These are phyloP conservation scores for Rotaria sp. DNA, from an alignment of 2,888 invertebrate genomes.

Conservation along the genomic window DNA sequence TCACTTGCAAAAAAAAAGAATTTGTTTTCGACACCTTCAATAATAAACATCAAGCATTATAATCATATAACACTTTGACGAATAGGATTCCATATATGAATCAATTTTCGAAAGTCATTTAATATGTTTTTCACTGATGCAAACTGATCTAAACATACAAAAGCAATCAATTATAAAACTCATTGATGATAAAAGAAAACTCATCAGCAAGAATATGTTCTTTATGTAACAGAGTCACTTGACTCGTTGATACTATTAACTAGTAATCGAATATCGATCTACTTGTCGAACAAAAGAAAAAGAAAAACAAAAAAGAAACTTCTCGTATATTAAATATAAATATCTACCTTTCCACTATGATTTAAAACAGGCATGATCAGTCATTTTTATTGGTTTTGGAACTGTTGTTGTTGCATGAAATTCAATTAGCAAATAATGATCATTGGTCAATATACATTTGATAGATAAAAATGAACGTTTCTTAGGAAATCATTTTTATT, in stretches of 20 bases:
- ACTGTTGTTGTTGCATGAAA: constrained; percentile 71
- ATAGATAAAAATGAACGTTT: constrained; percentile 66
- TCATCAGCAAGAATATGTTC: constrained; percentile 37
- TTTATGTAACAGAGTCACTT: constrained; percentile 29
- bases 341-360: constrained; percentile 72
- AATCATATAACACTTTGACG: neutral
- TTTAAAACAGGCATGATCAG: constrained; percentile 85
- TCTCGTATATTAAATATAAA: neutral
- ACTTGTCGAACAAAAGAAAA: too few species aligned
- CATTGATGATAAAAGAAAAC: neutral
- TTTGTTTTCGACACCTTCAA: neutral
- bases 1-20: neutral
- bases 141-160: neutral
- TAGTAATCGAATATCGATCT: constrained; percentile 41
- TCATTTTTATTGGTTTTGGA: constrained; percentile 75
- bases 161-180: neutral
- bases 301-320: neutral
- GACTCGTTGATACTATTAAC: constrained; percentile 23
- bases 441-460: constrained; percentile 66
- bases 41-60: constrained; percentile 37
- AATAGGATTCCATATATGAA: neutral
- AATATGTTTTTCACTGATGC: constrained; percentile 25
- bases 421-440: constrained; percentile 67
- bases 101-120: constrained; percentile 33
- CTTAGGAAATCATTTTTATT: constrained; percentile 85